These are phyloP conservation scores for Entosphenus tridentatus DNA, from an alignment of 2,113 vertebrate genomes.

Conservation along the genomic window DNA sequence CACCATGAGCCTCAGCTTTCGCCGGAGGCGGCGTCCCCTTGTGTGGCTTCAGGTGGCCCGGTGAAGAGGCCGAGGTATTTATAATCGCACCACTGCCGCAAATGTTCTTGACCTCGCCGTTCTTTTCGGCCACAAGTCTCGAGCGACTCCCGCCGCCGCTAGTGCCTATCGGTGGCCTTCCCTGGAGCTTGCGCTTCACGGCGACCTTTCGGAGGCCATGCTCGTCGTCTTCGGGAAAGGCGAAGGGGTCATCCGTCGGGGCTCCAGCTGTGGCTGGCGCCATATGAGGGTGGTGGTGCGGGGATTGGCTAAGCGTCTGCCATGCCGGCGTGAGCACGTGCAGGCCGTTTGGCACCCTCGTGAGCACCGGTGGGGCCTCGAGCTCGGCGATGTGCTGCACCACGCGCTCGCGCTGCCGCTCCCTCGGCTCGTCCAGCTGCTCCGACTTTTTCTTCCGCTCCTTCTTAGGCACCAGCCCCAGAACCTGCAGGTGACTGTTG, in stretches of 20 bases:
- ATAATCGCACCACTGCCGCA: too few species aligned
- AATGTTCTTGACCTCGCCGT: too few species aligned
- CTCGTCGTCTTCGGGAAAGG: conserved; percentile 77
- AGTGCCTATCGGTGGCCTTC: conserved; percentile 38
- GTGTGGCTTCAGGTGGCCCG: too few species aligned
- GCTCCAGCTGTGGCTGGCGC: conserved; percentile 23
- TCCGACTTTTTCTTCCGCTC: conserved; percentile 99
- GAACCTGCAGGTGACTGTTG: conserved; percentile 96
- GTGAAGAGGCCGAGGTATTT: too few species aligned
- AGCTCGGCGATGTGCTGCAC: conserved; percentile 34
- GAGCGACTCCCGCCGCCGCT: conserved; percentile 49
- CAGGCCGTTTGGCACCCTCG: conserved; percentile 78
- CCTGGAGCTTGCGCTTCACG: conserved; percentile 65
- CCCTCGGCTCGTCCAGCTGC: conserved; percentile 59
- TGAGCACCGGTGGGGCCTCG: conserved; percentile 62
- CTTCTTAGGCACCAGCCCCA: conserved; percentile 98
- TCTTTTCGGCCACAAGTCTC: too few species aligned
- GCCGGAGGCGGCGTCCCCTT: too few species aligned
- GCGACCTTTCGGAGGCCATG: conserved; percentile 45
- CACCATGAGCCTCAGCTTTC: too few species aligned
- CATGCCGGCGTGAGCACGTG: conserved; percentile 71
- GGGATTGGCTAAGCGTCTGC: conserved; percentile 42
- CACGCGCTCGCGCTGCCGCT: not conserved
- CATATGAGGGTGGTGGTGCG: conserved; percentile 54
- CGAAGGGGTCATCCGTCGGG: conserved; percentile 50